Base-by-base conservation (phyloP, 2,888 invertebrate genomes). In the Mamestra brassicae region DNA sequence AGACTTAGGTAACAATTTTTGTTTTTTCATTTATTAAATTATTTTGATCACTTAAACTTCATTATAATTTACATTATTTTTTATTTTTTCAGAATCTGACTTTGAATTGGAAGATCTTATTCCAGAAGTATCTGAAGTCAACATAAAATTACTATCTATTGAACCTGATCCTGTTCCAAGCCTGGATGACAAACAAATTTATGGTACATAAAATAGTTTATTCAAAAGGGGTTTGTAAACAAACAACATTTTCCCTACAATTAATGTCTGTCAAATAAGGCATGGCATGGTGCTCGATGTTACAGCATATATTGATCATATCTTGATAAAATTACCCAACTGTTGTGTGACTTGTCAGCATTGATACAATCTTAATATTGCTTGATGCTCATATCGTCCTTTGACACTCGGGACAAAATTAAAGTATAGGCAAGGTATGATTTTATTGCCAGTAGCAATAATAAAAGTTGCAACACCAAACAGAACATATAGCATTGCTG, bases 91-190 rank as follows among this genome's bases (percentile, higher is more conserved):
- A 96, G 96, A 96, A 87, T 95, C 95, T 67, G 96, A 96, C 82
- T 86, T 90, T 78, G 96, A 96, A 87, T 89, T 94, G 77, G 96
- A 96, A 87, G 94, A 93, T 70, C 93, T 96, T 57, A 93, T 96
- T 64, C 96, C 96, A 69, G 95, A 95, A 78, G 90, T 90, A 71
- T 93, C 95, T 72, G 95, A 95, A 80, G 88, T 90, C 71, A 93
- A 96, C 80, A 93, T 95, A 80, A 93, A 95, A 79, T 87, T 95
- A 69, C 83, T 96, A 36, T 94, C 94, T 45, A 93, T 96, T 89
- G 96, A 96, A 88, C 90, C 94, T 77, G 96, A 96, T 71, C 88
- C 85, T 76, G 90, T 87, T 72, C 86, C 89, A 75, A 74, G 89
- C 11, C 70, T 88, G 78, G 95, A 96, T 90, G 95, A 95, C 62